Conservation (phyloP, 2,797 vertebrate species). For the Cirrhinus mrigala region DNA sequence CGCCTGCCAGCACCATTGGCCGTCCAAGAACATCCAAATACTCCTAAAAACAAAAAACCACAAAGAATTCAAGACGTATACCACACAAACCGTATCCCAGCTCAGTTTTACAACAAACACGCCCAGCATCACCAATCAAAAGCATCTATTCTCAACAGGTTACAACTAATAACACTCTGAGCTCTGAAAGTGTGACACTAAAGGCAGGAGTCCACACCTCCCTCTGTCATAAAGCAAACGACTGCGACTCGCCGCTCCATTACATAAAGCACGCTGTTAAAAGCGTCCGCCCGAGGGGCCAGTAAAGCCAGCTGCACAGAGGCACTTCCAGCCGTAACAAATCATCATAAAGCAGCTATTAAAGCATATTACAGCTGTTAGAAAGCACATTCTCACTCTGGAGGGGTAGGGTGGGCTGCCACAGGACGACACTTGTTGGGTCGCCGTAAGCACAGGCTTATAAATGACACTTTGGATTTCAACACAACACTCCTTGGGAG, state of each 20-base stretch:
- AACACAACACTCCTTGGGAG: neutral
- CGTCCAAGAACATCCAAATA: conserved; percentile 96
- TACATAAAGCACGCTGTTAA: conserved; percentile 72
- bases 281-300: conserved; percentile 64
- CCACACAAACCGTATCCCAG: neutral
- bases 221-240: conserved; percentile 64
- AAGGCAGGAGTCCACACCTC: conserved; percentile 6
- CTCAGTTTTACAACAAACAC: neutral
- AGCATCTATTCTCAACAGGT: conserved; percentile 5
- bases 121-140: neutral
- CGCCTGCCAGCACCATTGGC: conserved; percentile 95
- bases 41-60: conserved; percentile 79
- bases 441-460: neutral
- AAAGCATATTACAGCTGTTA: conserved; percentile 77
- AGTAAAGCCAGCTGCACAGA: conserved; percentile 68
- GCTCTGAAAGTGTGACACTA: conserved; percentile 5
- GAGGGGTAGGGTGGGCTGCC: conserved; percentile 19
- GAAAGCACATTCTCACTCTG: conserved; percentile 60
- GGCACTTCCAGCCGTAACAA: conserved; percentile 73
- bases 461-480: neutral
- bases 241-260: conserved; percentile 67
- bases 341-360: conserved; percentile 80
- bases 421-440: conserved; percentile 10
- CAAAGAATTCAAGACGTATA: neutral
- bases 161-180: neutral